Evolutionary conservation across 2,113 vertebrate species (phyloP).

Genomic region (Herpetotheres cachinnans): DNA sequence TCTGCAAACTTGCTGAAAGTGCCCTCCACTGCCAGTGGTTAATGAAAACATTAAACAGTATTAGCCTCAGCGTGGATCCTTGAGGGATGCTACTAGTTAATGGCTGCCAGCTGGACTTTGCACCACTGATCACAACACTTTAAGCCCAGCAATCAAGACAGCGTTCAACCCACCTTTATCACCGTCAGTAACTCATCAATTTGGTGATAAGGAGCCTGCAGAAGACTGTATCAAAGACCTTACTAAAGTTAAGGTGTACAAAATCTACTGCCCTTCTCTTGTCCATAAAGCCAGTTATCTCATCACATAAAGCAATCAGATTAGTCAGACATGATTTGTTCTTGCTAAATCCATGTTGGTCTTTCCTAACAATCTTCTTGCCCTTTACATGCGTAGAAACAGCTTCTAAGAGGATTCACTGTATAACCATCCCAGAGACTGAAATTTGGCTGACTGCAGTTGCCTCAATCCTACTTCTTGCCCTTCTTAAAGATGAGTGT

Average conservation of each 20-base stretch:
- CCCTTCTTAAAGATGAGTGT: background rate
- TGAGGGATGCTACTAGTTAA: background rate
- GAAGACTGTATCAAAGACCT: background rate
- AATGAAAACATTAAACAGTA: background rate
- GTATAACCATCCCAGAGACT: background rate
- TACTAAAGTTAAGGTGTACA: background rate
- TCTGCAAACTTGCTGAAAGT: background rate
- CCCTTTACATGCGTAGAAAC: background rate
- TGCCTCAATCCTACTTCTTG: background rate
- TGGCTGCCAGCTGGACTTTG: background rate
- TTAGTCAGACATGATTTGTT: background rate
- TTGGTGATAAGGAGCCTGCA: background rate
- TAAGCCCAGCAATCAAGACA: background rate
- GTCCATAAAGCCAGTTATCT: background rate
- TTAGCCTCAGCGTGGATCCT: background rate
- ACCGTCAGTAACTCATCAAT: background rate
- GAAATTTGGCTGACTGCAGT: background rate
- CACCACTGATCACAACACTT: background rate
- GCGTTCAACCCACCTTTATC: background rate
- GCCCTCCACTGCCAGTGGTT: background rate
- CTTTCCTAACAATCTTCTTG: background rate
- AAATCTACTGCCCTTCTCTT: background rate
- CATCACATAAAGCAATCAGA: background rate
- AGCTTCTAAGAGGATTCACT: background rate
- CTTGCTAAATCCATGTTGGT: background rate